Evolutionary conservation across 2,797 vertebrate species (phyloP), one percentile per base, ranked within the genome.

Genomic region (Trachops cirrhosus): DNA sequence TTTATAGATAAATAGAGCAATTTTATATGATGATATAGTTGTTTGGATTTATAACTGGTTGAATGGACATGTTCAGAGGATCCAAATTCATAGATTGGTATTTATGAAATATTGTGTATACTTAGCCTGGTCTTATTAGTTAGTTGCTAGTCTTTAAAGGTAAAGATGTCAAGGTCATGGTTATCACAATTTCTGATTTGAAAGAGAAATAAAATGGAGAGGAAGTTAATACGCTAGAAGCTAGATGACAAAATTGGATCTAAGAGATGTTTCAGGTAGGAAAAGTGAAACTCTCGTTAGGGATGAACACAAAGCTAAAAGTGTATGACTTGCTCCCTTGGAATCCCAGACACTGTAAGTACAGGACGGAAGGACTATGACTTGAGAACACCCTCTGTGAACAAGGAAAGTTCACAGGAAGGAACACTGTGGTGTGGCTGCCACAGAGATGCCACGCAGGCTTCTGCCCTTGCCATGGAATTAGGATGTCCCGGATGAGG

Each of bases 121-220:
- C 59, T 24, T 68, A 83, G 16, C 32, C 32, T 32, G 9, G 19
- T 29, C 48, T 41, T 79, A 34, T 54, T 89, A 41, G 54, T 54
- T 41, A 75, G 9, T 83, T 89, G 70, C 22, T 75, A 86, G 32
- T 94, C 32, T 92, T 88, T 86, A 37, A 57, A 83, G 44, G 46
- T 44, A 37, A 84, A 74, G 64, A 34, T 75, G 78, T 39, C 37
- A 83, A 86, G 59, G 46, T 90, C 52, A 68, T 71, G 39, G 39
- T 59, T 39, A 18, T n/a, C 21, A 84, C 12, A 77, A 73, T 91
- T 93, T 85, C 73, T 80, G 15, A 73, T 57, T 52, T 82, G 39
- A 86, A 50, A 77, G n/a, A 89, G 37, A 92, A 83, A 83, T 41
- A 77, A 73, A 48, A 87, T 54, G 37, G 73, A 95, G 79, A 86